Conservation (phyloP, 2,113 vertebrate species). For the Pagrus major region DNA sequence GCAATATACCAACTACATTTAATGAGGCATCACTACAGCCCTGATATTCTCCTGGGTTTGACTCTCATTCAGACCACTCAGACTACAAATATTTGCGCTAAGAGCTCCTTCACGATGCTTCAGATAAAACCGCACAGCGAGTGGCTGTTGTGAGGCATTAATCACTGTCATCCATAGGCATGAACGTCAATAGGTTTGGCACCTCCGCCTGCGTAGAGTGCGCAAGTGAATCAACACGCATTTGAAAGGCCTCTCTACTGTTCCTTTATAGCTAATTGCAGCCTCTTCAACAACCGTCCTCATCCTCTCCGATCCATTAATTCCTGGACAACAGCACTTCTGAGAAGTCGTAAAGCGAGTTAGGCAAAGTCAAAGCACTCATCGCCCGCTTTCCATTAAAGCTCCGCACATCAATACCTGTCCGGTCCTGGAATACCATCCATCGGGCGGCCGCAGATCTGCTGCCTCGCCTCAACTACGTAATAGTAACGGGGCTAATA, state of each 20-base stretch:
- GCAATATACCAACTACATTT: conserved; percentile 30
- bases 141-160: conserved; percentile 38
- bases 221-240: conserved; percentile 42
- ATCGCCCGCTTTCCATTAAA: conserved; percentile 72
- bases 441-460: conserved; percentile 42
- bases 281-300: conserved; percentile 62
- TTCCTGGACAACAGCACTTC: conserved; percentile 73
- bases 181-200: conserved; percentile 49
- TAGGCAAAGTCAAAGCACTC: conserved; percentile 76
- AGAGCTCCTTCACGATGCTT: conserved; percentile 42
- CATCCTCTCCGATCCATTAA: conserved; percentile 73
- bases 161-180: conserved; percentile 46
- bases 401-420: conserved; percentile 69
- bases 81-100: conserved; percentile 44
- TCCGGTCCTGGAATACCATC: conserved; percentile 38
- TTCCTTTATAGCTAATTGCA: conserved; percentile 71
- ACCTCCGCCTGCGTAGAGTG: conserved; percentile 29
- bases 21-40: conserved; percentile 6
- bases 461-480: conserved; percentile 35
- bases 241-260: conserved; percentile 54
- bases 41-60: conserved; percentile 21
- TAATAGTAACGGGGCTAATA: conserved; percentile 69
- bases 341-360: conserved; percentile 77
- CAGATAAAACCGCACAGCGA: conserved; percentile 31
- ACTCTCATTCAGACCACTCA: conserved; percentile 13